Evolutionary conservation across 2,888 invertebrate genomes (phyloP), one percentile per base, ranked within the genome.

Genomic region (Psylliodes chrysocephalus): DNA sequence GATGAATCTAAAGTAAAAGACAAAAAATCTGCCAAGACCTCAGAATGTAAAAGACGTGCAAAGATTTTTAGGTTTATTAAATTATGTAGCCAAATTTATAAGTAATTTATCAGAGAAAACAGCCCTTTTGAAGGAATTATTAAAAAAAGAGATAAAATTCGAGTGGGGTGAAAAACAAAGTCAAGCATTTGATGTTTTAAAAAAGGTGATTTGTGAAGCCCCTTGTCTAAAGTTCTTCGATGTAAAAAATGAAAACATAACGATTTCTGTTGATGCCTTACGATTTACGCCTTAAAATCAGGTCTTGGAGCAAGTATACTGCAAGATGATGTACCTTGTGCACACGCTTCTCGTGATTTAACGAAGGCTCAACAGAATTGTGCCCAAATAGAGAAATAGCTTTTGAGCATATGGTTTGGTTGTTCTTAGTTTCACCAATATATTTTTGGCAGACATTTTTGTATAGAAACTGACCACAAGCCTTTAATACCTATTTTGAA

Each of bases 361-460:
- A 73, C 73, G 17, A 64, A 63, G 1, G 63, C 75, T n/a, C 77
- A 80, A 60, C 64, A 61, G 19, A 66, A 71, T 33, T 80, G 79
- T 61, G 73, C 75, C 0, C 75, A 78, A 63, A 78, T 79, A 6
- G 79, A 82, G 60, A 79, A 80, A 64, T 78, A 82, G 69, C 75
- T 78, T 0, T 61, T 81, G 3, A 77, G 18, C 77, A 77, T 19
- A 75, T 77, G 5, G 77, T 80, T 66, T 68, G 71, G 69, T 7
- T 46, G 46, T 6, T 40, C 19, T 1, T 54, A 54, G 28, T 60
- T 46, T 38, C 19, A 38, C 46, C 72, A 70, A 54, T 61, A 60
- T 51, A n/a, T 72, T 0, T 75, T 67, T 69, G 71, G 66, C 8
- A 56, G 61, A 47, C 28, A 52, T n/a, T 53, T 73, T 25, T 28